phyloP scores from a whole-genome alignment of 2,797 vertebrate genomes.

The Spinibarbus caldwelli region DNA sequence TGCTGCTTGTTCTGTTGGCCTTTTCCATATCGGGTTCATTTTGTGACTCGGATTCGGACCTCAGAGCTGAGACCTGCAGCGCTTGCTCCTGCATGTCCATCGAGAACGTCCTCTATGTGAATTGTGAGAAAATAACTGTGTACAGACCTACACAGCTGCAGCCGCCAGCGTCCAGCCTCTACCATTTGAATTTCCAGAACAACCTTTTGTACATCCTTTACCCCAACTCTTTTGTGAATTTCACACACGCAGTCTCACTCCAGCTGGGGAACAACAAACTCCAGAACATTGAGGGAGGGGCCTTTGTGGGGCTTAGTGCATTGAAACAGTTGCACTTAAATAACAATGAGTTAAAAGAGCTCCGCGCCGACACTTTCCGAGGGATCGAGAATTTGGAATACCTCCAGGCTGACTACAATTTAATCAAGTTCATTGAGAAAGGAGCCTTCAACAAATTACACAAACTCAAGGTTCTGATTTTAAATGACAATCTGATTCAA shows the following conservation, averaged over 20 bases:
- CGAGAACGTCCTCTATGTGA: slow-evolving; percentile 98
- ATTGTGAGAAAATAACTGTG: slow-evolving; percentile 96
- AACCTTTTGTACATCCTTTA: slow-evolving; percentile 95
- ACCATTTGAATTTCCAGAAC: slow-evolving; percentile 98
- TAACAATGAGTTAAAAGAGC: slow-evolving; percentile 97
- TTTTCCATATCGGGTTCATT: slow-evolving; percentile 85
- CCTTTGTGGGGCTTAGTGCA: slow-evolving; percentile 92
- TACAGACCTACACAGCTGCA: slow-evolving; percentile 96
- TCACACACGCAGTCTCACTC: slow-evolving; percentile 95
- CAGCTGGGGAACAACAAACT: slow-evolving; percentile 98
- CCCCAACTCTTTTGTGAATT: slow-evolving; percentile 96
- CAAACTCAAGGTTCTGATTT: slow-evolving; percentile 96
- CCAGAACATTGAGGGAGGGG: slow-evolving; percentile 97
- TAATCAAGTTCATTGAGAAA: slow-evolving; percentile 98
- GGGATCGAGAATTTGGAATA: slow-evolving; percentile 99
- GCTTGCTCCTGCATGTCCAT: slow-evolving; percentile 97
- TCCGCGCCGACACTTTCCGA: slow-evolving; percentile 95
- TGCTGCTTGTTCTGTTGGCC: slow-evolving; percentile 95
- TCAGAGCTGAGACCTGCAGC: slow-evolving; percentile 94
- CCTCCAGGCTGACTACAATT: slow-evolving; percentile 99
- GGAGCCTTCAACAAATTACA: slow-evolving; percentile 99
- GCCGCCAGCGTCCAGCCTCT: slow-evolving; percentile 92
- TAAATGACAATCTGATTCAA: slow-evolving; percentile 98
- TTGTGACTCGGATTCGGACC: slow-evolving; percentile 85
- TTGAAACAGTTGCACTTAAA: slow-evolving; percentile 98